Conservation (phyloP, 2,888 invertebrate species). For the Pedicia rivosa region DNA sequence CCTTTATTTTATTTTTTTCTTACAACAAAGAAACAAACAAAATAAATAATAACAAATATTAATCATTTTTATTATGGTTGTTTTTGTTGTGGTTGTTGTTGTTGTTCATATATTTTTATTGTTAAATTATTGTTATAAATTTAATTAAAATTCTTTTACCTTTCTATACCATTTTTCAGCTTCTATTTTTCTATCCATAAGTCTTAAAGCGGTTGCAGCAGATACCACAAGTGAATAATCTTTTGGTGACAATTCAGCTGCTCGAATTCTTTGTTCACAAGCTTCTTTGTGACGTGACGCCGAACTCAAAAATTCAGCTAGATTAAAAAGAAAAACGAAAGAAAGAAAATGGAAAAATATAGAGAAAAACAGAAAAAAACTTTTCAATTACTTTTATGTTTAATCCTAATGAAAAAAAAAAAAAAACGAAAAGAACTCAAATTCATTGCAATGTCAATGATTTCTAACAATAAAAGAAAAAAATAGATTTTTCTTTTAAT, state of each 20-base stretch:
- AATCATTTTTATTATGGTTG: neutral
- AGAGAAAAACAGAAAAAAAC: too few species aligned
- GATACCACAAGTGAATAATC: conserved; percentile 76
- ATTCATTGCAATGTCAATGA: too few species aligned
- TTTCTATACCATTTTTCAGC: conserved; percentile 79
- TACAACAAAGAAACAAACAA: neutral
- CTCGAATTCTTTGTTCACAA: conserved; percentile 60
- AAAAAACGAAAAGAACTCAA: conserved; percentile 3
- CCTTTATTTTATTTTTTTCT: too few species aligned
- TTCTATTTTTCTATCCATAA: conserved; percentile 61
- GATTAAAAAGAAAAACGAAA: conserved; percentile 18
- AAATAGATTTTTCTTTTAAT: too few species aligned
- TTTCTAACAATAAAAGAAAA: too few species aligned
- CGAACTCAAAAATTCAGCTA: conserved; percentile 78
- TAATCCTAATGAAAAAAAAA: too few species aligned
- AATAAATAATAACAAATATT: neutral
- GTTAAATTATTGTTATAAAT: too few species aligned
- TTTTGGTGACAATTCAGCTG: conserved; percentile 58
- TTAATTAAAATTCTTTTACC: conserved; percentile 32
- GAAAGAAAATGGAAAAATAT: too few species aligned
- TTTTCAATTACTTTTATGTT: too few species aligned
- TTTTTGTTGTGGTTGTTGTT: too few species aligned
- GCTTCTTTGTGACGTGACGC: conserved; percentile 67
- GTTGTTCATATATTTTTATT: too few species aligned
- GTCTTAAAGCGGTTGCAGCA: conserved; percentile 74